Base-by-base conservation (phyloP, 2,113 vertebrate genomes). In the Heterochromis multidens region DNA sequence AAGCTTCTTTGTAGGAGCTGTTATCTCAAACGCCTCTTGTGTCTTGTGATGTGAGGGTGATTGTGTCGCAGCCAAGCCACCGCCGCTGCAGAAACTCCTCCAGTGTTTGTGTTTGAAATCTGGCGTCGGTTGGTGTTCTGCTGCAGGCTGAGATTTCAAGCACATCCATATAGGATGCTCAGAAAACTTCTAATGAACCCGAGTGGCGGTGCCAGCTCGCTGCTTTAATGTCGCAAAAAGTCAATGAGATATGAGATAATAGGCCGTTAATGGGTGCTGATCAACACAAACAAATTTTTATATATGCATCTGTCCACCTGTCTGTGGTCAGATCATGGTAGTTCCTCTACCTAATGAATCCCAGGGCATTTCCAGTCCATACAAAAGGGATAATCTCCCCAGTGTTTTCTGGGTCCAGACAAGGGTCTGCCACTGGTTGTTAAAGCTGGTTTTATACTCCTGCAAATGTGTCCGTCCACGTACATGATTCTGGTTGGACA, bases 91-190 rank as follows among this genome's bases (percentile, higher is more conserved):
- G 59, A 82, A 80, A 82, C 65, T 81, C 77, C 46, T n/a, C 77
- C 80, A 21, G 61, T 76, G 62, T 90, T 80, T 43, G 67, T 29
- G 56, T 79, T 49, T 63, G 57, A 80, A 80, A 86, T 65, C 63
- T 87, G 79, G 84, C 72, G 6, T 16, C 76, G 33, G 56, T 61
- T 10, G 61, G 43, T 19, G 8, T 59, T 79, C n/a, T 17, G 79
- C 87, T 79, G 77, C 70, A 57, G 86, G 87, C 70, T 56, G 35
- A 12, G 16, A 84, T 80, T 90, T 88, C 84, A 49, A 86, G 83
- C 72, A 60, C 85, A 88, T 77, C 37, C 79, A 40, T 25, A 61
- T 79, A 79, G 63, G 19, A 21, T 77, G 65, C 31, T 25, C 56
- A 89, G 65, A 86, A 76, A 77, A 46, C 54, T 70, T 46, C 67